A percentile compares a stretch with the other conserved stretches of the same genome.
Evolutionary conservation across 2,888 invertebrate species (phyloP).

Genomic region (Arctia plantaginis): DNA sequence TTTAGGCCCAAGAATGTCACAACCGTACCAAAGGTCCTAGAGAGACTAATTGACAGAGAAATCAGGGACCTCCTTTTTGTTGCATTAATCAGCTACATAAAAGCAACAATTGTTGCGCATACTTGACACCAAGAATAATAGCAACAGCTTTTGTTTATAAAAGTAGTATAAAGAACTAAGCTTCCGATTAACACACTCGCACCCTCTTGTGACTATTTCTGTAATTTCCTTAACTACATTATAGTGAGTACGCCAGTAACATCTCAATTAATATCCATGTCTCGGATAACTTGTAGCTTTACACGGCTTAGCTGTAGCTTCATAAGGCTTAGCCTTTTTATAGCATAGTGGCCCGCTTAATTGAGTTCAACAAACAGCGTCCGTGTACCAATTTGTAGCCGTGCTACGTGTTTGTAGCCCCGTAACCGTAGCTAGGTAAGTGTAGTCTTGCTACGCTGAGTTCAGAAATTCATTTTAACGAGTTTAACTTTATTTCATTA

Average conservation of each 20-base stretch:
- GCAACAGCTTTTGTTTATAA: not conserved
- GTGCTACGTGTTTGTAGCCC: conserved; percentile 51
- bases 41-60: not conserved
- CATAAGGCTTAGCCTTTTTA: conserved; percentile 49
- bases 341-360: conserved; percentile 48
- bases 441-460: conserved; percentile 29
- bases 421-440: conserved; percentile 31
- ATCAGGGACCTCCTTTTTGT: not conserved
- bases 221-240: conserved; percentile 63
- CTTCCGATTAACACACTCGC: conserved; percentile 55
- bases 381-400: conserved; percentile 56
- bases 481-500: conserved; percentile 47
- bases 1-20: too few relatives aligned
- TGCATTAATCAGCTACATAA: not conserved
- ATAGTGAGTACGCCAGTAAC: conserved; percentile 54
- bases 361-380: conserved; percentile 57
- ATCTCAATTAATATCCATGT: conserved; percentile 64
- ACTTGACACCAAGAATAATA: not conserved
- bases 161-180: not conserved
- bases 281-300: conserved; percentile 49
- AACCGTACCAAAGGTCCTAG: too few relatives aligned
- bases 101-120: not conserved
- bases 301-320: conserved; percentile 6
- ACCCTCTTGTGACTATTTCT: conserved; percentile 56
- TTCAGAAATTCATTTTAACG: conserved; percentile 48